phyloP scores from a whole-genome alignment of 2,113 vertebrate genomes.

The Brachyistius frenatus region DNA sequence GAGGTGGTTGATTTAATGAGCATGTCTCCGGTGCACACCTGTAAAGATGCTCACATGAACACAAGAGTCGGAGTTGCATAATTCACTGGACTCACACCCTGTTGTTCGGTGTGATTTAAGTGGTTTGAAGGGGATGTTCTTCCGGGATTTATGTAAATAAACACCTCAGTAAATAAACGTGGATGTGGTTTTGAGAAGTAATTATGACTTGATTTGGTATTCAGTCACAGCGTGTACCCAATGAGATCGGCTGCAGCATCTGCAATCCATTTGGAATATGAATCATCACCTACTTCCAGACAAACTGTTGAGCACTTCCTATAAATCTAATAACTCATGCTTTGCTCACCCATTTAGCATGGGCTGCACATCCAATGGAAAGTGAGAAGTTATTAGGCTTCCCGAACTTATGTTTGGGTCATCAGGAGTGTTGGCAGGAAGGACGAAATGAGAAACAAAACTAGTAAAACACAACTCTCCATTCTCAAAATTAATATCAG shows the following conservation, averaged over 20 bases:
- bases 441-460: constrained; percentile 33
- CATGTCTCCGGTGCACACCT: constrained; percentile 25
- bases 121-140: constrained; percentile 27
- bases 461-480: constrained; percentile 15
- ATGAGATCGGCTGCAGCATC: constrained; percentile 56
- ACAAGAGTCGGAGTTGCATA: not conserved
- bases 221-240: constrained; percentile 44
- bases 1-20: constrained; percentile 49
- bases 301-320: constrained; percentile 68
- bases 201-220: constrained; percentile 60
- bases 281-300: constrained; percentile 71
- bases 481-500: constrained; percentile 31
- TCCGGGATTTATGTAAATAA: constrained; percentile 43
- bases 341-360: constrained; percentile 42
- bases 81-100: not conserved
- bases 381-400: constrained; percentile 36
- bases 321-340: constrained; percentile 64
- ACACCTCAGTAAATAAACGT: constrained; percentile 57
- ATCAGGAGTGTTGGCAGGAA: constrained; percentile 42
- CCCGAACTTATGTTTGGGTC: constrained; percentile 39
- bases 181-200: constrained; percentile 61
- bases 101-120: constrained; percentile 17
- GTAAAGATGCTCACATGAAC: constrained; percentile 37
- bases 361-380: constrained; percentile 18
- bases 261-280: constrained; percentile 73